phyloP scores from a whole-genome alignment of 2,888 invertebrate species.

The Lasioglossum malachurum region DNA sequence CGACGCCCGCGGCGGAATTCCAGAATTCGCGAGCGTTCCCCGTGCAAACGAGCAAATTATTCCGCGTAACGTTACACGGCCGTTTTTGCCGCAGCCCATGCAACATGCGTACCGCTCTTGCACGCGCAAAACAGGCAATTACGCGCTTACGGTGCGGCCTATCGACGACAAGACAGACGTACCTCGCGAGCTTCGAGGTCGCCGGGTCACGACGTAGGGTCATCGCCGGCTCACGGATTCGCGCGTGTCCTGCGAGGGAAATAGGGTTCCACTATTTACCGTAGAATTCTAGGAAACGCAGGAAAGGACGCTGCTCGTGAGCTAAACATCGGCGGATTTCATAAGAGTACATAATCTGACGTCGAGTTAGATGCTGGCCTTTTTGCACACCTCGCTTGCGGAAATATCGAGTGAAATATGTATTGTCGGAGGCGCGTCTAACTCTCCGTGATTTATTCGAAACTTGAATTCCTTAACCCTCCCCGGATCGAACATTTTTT shows the following conservation, averaged over 20 bases:
- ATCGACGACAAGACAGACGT: slow-evolving; percentile 68
- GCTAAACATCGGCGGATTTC: background rate
- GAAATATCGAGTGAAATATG: background rate
- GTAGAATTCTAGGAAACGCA: slow-evolving; percentile 8
- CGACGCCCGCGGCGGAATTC: slow-evolving; percentile 15
- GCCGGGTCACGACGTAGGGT: slow-evolving; percentile 61
- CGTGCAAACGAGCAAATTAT: slow-evolving; percentile 61
- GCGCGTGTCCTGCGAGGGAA: slow-evolving; percentile 19
- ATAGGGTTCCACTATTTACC: slow-evolving; percentile 2
- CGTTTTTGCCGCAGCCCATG: slow-evolving; percentile 44
- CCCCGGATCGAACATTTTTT: too few species aligned
- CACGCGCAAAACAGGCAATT: slow-evolving; percentile 68
- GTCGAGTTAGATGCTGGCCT: background rate
- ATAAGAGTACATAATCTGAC: background rate
- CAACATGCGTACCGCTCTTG: slow-evolving; percentile 47
- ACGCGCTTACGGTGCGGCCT: slow-evolving; percentile 66
- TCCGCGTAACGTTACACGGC: slow-evolving; percentile 59
- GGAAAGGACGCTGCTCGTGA: background rate
- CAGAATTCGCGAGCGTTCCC: slow-evolving; percentile 44
- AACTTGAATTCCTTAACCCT: background rate
- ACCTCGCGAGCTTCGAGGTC: slow-evolving; percentile 60
- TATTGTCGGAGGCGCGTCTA: background rate
- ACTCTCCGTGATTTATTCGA: background rate
- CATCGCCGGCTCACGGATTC: slow-evolving; percentile 41
- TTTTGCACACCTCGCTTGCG: background rate